These are phyloP conservation scores for Andrena flavipes DNA, from an alignment of 2,888 invertebrate genomes.

Conservation along the genomic window DNA sequence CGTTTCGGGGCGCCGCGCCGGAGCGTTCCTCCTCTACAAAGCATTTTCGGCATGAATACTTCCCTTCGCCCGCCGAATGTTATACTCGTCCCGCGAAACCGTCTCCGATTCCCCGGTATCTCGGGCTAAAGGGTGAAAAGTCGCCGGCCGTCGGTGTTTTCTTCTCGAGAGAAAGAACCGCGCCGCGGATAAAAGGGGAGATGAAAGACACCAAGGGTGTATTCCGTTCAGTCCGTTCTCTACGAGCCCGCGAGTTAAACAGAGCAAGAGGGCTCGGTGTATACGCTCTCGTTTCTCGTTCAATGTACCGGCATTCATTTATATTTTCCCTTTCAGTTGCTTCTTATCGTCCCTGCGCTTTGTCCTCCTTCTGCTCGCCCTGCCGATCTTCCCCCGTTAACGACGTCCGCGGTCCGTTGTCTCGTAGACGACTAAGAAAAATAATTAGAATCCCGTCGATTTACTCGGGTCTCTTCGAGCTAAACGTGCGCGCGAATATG, in stretches of 20 bases:
- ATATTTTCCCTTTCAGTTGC: slow-evolving; percentile 49
- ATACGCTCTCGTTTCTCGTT: slow-evolving; percentile 58
- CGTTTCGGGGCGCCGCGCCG: neutral
- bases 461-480: slow-evolving; percentile 28
- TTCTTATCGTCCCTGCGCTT: slow-evolving; percentile 40
- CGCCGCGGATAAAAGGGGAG: slow-evolving; percentile 36
- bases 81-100: neutral
- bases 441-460: slow-evolving; percentile 52
- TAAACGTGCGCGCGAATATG: neutral
- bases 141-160: slow-evolving; percentile 16
- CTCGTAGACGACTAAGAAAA: slow-evolving; percentile 26
- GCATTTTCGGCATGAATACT: neutral
- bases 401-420: slow-evolving; percentile 34
- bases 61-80: neutral
- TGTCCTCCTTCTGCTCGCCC: slow-evolving; percentile 12
- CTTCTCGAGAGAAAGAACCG: slow-evolving; percentile 16
- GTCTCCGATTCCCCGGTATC: neutral
- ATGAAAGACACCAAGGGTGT: slow-evolving; percentile 46
- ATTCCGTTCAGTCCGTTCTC: slow-evolving; percentile 47
- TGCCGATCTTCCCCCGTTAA: slow-evolving; percentile 34
- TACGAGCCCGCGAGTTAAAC: slow-evolving; percentile 52
- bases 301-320: slow-evolving; percentile 60
- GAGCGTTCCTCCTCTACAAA: neutral
- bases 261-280: slow-evolving; percentile 51
- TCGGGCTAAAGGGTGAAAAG: slow-evolving; percentile 30